Evolutionary conservation across 2,888 invertebrate species (phyloP).

Genomic region (Scaptomyza reducta): DNA sequence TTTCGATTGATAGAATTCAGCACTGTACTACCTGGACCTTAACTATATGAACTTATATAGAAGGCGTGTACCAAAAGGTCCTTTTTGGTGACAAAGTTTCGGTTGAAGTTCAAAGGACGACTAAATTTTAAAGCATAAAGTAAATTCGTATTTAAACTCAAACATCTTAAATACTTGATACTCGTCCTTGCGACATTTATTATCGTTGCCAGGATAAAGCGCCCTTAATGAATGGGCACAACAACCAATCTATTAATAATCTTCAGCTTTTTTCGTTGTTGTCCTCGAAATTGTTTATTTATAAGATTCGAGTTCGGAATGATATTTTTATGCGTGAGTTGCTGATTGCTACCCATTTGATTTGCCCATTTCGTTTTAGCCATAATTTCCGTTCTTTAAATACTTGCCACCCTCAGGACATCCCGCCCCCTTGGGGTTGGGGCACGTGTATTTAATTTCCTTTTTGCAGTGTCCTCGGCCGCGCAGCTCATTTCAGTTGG

Average conservation of each 20-base stretch:
- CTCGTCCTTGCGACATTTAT: too few species aligned
- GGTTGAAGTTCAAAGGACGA: too few species aligned
- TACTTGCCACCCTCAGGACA: slow-evolving; percentile 3
- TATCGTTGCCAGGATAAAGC: too few species aligned
- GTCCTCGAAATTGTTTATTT: slow-evolving; percentile 34
- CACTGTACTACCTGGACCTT: too few species aligned
- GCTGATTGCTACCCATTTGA: slow-evolving; percentile 47
- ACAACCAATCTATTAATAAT: slow-evolving; percentile 15
- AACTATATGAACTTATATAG: too few species aligned
- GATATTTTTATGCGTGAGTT: slow-evolving; percentile 20
- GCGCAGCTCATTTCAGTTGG: slow-evolving; percentile 55
- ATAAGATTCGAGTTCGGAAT: slow-evolving; percentile 23
- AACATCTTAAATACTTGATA: too few species aligned
- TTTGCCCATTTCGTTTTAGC: slow-evolving; percentile 30
- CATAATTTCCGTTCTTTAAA: slow-evolving; percentile 65
- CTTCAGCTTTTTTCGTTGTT: slow-evolving; percentile 3
- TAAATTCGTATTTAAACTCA: not conserved
- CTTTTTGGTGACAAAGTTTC: too few species aligned
- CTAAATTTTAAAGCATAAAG: not conserved
- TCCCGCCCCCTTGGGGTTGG: not conserved
- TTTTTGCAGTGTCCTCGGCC: slow-evolving; percentile 16
- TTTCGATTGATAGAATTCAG: not conserved
- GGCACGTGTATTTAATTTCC: slow-evolving; percentile 72
- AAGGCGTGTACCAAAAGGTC: too few species aligned
- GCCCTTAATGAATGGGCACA: not conserved